phyloP scores from a whole-genome alignment of 2,113 vertebrate genomes.

The Hyperopisus bebe region DNA sequence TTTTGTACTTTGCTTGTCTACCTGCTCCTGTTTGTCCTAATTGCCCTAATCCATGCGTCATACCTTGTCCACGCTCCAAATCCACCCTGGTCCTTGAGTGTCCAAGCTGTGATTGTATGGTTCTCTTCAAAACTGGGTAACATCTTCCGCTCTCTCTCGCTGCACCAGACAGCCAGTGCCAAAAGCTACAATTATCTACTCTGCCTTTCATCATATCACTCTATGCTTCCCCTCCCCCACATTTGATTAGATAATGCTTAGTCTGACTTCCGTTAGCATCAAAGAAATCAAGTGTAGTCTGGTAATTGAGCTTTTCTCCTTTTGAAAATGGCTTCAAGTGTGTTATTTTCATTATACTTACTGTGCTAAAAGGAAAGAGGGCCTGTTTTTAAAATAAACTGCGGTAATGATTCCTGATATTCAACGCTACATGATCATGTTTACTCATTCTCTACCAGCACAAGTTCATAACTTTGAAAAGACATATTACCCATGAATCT shows the following conservation, averaged over 20 bases:
- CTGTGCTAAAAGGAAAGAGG: not conserved
- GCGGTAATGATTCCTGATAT: not conserved
- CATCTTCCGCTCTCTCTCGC: not conserved
- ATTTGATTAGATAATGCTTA: slow-evolving; percentile 12
- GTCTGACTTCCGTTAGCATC: slow-evolving; percentile 15
- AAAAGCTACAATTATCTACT: not conserved
- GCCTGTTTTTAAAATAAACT: not conserved
- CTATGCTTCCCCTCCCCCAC: not conserved
- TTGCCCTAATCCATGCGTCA: no score
- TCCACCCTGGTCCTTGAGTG: no score
- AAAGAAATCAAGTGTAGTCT: slow-evolving; percentile 15
- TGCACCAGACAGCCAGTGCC: not conserved
- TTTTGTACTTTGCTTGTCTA: no score
- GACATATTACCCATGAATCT: not conserved
- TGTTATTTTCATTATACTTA: not conserved
- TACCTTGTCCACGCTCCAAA: no score
- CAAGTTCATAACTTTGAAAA: not conserved
- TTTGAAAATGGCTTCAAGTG: slow-evolving; percentile 18
- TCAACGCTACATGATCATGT: not conserved
- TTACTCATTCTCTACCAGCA: not conserved
- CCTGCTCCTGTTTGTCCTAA: no score
- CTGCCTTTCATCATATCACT: not conserved
- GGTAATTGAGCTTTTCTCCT: slow-evolving; percentile 10
- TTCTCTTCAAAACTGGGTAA: not conserved
- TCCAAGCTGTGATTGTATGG: not conserved